phyloP scores from a whole-genome alignment of 1,140 invertebrate genomes.

The Lepidurus packardi region DNA sequence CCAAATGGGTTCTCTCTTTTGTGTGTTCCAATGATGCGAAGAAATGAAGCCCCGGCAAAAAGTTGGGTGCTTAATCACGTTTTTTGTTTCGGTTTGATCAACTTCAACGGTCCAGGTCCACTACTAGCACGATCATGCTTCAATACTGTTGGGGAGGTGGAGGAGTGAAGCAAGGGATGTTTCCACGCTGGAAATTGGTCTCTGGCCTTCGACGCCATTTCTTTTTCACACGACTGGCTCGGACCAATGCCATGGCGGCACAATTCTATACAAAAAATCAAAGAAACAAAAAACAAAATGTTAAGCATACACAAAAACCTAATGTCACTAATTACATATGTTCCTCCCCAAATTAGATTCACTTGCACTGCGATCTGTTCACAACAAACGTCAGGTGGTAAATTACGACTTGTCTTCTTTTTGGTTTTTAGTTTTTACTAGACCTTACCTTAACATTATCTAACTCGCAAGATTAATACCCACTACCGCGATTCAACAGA shows the following conservation, averaged over 20 bases:
- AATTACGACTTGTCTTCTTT: too few species aligned
- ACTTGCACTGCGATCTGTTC: too few species aligned
- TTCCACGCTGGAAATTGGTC: slow-evolving; percentile 12
- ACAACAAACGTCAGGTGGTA: too few species aligned
- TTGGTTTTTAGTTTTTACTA: neutral
- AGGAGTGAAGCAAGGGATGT: slow-evolving; percentile 10
- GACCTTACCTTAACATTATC: neutral
- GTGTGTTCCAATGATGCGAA: slow-evolving; percentile 1
- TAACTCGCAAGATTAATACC: too few species aligned
- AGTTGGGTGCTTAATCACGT: slow-evolving; percentile 19
- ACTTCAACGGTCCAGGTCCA: neutral
- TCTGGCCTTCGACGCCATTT: slow-evolving; percentile 17
- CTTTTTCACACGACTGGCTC: slow-evolving; percentile 8
- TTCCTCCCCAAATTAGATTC: too few species aligned
- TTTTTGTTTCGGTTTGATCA: slow-evolving; percentile 10
- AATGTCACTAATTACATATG: neutral
- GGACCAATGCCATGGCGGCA: slow-evolving; percentile 20
- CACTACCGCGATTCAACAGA: too few species aligned
- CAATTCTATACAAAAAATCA: neutral
- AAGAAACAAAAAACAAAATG: neutral
- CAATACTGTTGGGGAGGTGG: slow-evolving; percentile 2
- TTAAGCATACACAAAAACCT: neutral
- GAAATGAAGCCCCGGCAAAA: slow-evolving; percentile 3
- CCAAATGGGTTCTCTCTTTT: neutral
- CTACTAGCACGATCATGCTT: slow-evolving; percentile 15